Percentiles rank a stretch among this genome's conserved stretches.
Conservation (phyloP, 2,888 invertebrate species). For the Seladonia tumulorum region DNA sequence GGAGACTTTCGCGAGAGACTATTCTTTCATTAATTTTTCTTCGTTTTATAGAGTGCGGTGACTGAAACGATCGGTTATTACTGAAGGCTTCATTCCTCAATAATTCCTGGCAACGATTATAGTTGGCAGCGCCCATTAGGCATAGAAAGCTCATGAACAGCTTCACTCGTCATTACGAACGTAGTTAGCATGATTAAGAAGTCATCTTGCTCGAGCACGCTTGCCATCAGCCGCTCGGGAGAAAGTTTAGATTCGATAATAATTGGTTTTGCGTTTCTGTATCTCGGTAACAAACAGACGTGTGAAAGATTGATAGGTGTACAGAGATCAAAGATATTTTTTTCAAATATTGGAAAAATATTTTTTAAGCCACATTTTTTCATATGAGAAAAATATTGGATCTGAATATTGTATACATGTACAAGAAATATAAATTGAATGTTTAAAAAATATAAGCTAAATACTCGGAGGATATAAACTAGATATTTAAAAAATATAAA, state of each 20-base stretch:
- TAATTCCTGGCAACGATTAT: background rate
- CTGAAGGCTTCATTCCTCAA: background rate
- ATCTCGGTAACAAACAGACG: background rate
- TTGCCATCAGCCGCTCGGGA: background rate
- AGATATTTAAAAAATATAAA: too few species aligned
- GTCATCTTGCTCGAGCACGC: background rate
- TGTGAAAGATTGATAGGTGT: background rate
- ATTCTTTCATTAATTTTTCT: too few species aligned
- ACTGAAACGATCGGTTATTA: background rate
- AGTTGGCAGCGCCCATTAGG: background rate
- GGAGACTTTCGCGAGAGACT: too few species aligned
- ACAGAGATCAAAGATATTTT: too few species aligned
- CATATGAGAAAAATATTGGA: too few species aligned
- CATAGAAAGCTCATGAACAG: background rate
- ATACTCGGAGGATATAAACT: too few species aligned
- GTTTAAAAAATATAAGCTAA: too few species aligned
- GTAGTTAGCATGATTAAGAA: background rate
- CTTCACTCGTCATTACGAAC: background rate
- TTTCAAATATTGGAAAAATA: too few species aligned
- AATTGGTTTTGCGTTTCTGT: background rate
- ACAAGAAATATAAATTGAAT: too few species aligned
- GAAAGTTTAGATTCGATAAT: background rate
- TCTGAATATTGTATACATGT: too few species aligned
- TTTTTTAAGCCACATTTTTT: too few species aligned
- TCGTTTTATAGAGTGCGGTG: too few species aligned